Percentiles rank a stretch among this genome's conserved stretches.
Evolutionary conservation across 1,140 invertebrate species (phyloP).

Genomic region (Philaenus spumarius): DNA sequence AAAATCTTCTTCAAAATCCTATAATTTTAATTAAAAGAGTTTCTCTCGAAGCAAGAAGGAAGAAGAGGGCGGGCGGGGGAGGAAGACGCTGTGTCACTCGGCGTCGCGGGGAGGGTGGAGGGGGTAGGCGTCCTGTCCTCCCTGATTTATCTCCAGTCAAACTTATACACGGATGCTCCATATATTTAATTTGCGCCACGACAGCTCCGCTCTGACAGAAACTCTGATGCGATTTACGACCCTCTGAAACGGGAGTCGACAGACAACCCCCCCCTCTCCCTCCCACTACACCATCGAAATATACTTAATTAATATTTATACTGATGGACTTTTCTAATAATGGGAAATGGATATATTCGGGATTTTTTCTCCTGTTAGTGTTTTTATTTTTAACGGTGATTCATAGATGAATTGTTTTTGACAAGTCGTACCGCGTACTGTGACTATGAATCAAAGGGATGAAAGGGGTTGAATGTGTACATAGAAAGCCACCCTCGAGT

Average conservation of each 20-base stretch:
- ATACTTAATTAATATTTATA: conserved; percentile 10
- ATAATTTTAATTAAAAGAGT: conserved; percentile 7
- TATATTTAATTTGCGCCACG: conserved; percentile 19
- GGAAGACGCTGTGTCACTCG: conserved; percentile 9
- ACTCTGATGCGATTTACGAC: conserved; percentile 7
- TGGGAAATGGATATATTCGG: no score
- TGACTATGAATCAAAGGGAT: no score
- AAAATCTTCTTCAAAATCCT: not conserved
- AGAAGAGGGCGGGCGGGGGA: not conserved
- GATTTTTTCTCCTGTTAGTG: no score
- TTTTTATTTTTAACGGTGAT: not conserved
- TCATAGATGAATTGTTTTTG: not conserved
- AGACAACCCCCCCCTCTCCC: not conserved
- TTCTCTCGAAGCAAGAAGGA: not conserved
- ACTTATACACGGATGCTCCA: conserved; percentile 20
- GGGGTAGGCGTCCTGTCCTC: not conserved
- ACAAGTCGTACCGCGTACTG: no score
- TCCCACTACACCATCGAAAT: not conserved
- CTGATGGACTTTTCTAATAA: no score
- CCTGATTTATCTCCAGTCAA: conserved; percentile 18
- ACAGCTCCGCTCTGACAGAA: conserved; percentile 1
- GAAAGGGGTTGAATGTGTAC: no score
- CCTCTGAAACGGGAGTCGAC: conserved; percentile 3
- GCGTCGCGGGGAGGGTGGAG: not conserved
- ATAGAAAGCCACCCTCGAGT: no score